Percentiles rank a stretch among this genome's conserved stretches.
phyloP scores from a whole-genome alignment of 2,888 invertebrate genomes.

The Lepidocyrtoides sp. region DNA sequence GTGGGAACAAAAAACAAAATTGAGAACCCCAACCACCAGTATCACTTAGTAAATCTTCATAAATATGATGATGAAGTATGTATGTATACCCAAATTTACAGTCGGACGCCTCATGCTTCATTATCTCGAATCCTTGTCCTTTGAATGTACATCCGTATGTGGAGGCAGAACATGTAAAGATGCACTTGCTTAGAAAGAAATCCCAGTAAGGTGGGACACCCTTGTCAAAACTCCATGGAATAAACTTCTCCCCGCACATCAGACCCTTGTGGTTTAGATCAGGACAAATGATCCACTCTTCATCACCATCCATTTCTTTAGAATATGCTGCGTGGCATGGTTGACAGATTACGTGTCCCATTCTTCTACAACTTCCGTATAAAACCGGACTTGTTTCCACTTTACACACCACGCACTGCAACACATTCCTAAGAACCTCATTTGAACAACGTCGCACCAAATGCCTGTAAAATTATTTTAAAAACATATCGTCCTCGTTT shows the following conservation, averaged over 20 bases:
- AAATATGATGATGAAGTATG: too few relatives aligned
- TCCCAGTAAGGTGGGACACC: neutral
- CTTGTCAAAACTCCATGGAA: neutral
- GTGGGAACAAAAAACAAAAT: too few relatives aligned
- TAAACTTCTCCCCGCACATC: neutral
- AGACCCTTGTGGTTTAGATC: too few relatives aligned
- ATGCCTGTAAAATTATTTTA: too few relatives aligned
- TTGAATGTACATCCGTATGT: neutral
- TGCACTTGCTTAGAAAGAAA: neutral
- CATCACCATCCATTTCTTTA: neutral
- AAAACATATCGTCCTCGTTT: too few relatives aligned
- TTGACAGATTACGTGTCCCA: neutral
- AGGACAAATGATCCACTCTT: neutral
- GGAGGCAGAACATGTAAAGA: neutral
- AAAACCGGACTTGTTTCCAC: neutral
- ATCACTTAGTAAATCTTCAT: too few relatives aligned
- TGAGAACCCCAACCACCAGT: too few relatives aligned
- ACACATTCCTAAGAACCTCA: neutral
- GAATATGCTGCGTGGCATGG: neutral
- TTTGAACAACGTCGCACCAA: neutral
- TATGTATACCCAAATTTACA: neutral
- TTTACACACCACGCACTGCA: neutral
- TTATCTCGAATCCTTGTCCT: neutral
- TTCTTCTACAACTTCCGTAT: neutral
- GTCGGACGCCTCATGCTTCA: neutral